Percentiles rank a stretch among this genome's conserved stretches.
phyloP scores from a whole-genome alignment of 2,797 vertebrate genomes.

The Austrolebias charrua region DNA sequence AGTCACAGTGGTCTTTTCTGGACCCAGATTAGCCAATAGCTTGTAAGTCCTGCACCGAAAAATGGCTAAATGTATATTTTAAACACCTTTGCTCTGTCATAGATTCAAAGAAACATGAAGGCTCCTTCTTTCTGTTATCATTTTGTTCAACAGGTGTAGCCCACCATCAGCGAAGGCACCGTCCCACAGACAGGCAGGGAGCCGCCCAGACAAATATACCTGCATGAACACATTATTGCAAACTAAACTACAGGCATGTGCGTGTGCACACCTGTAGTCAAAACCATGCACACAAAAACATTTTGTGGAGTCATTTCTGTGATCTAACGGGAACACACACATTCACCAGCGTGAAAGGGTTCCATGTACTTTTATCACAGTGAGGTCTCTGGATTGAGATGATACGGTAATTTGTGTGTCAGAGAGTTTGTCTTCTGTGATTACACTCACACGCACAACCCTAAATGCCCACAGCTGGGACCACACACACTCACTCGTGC shows the following conservation, averaged over 20 bases:
- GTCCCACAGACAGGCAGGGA: neutral
- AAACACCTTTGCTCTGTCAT: too few species aligned
- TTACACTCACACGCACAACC: slow-evolving; percentile 36
- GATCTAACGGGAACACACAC: slow-evolving; percentile 5
- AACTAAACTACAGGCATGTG: slow-evolving; percentile 21
- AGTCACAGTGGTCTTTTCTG: too few species aligned
- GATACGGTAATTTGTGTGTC: slow-evolving; percentile 69
- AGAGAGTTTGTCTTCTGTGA: slow-evolving; percentile 54
- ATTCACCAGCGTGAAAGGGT: slow-evolving; percentile 39
- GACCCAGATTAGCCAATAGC: too few species aligned
- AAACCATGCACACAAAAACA: slow-evolving; percentile 20
- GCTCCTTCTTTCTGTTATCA: slow-evolving; percentile 10
- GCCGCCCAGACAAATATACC: slow-evolving; percentile 5
- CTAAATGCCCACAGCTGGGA: slow-evolving; percentile 66
- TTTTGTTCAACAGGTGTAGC: slow-evolving; percentile 58
- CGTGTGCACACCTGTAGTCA: slow-evolving; percentile 5
- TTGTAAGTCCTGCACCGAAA: too few species aligned
- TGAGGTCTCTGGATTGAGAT: slow-evolving; percentile 57
- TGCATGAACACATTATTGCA: slow-evolving; percentile 5
- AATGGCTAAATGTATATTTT: too few species aligned
- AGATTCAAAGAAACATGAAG: slow-evolving; percentile 13
- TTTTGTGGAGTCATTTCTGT: slow-evolving; percentile 5
- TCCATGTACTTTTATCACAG: slow-evolving; percentile 59
- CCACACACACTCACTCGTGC: slow-evolving; percentile 51
- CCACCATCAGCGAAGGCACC: slow-evolving; percentile 52